Evolutionary conservation across 2,113 vertebrate genomes (phyloP), one percentile per base, ranked within the genome.

Genomic region (Lanius collurio): DNA sequence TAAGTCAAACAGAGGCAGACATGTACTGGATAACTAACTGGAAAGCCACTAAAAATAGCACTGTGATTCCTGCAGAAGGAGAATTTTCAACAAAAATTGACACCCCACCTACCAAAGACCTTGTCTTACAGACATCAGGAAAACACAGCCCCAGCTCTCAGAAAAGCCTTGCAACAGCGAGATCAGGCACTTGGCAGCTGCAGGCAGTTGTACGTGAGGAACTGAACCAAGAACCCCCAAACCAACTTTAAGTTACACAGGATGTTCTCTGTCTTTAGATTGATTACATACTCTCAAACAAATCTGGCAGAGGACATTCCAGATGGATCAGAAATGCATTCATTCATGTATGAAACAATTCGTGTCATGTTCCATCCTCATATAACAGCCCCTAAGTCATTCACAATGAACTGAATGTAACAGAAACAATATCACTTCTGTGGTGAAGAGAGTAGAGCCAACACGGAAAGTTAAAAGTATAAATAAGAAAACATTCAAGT

Each of bases 171-270:
- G 53, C 0, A 11, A 79, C n/a, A 50, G 49, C 4, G 52, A 91
- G 77, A 87, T 84, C 69, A 94, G 96, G 94, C 95, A 91, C 94
- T 95, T 95, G 77, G 89, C 91, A 94, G 86, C 42, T 4, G 2
- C 6, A 74, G 68, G 59, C 59, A 87, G 73, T 37, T 8, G 7
- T 67, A 74, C 15, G 4, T 3, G 2, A 92, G 39, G 74, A 83
- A 70, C n/a, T 20, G 44, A 78, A 81, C 55, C 31, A 28, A 57
- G 55, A 86, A 63, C 63, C 42, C 27, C 52, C 0, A 89, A 89
- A 0, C 23, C 46, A 47, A 9, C 28, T 23, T 69, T 26, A 46
- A 41, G 47, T 50, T 56, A 42, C 2, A 65, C 18, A 70, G 26
- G 33, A 41, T 3, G 5, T 79, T 65, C 73, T 69, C 41, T 37